Percentiles rank a stretch among this genome's conserved stretches.
Conservation (phyloP, 2,888 invertebrate species). For the Linnaemya tessellans region DNA sequence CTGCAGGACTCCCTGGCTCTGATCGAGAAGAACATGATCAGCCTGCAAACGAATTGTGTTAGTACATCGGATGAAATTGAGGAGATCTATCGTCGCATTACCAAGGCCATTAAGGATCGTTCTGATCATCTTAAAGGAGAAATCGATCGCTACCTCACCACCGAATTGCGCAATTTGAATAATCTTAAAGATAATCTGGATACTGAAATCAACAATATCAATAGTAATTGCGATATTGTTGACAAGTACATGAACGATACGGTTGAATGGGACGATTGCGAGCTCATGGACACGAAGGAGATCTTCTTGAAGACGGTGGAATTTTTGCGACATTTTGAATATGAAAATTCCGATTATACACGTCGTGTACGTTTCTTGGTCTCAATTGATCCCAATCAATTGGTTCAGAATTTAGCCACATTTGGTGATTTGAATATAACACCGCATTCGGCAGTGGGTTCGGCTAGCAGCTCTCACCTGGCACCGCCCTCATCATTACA, state of each 20-base stretch:
- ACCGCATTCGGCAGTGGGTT: conserved; percentile 84
- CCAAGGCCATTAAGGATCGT: conserved; percentile 94
- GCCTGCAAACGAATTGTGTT: conserved; percentile 94
- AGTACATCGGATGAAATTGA: conserved; percentile 97
- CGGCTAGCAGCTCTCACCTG: conserved; percentile 84
- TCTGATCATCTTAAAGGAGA: conserved; percentile 94
- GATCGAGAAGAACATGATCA: conserved; percentile 94
- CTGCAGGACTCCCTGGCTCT: conserved; percentile 92
- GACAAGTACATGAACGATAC: conserved; percentile 96
- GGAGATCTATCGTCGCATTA: conserved; percentile 93
- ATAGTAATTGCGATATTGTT: conserved; percentile 97
- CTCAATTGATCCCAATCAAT: conserved; percentile 95
- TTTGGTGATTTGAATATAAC: conserved; percentile 95
- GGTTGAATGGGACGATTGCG: conserved; percentile 96
- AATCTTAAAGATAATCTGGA: conserved; percentile 96
- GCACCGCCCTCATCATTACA: conserved; percentile 86
- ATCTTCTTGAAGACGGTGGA: conserved; percentile 98
- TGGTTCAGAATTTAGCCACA: conserved; percentile 93
- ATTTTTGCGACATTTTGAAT: conserved; percentile 96
- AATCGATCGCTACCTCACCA: conserved; percentile 95
- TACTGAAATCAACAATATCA: conserved; percentile 96
- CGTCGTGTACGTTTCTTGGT: conserved; percentile 93
- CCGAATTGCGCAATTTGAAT: conserved; percentile 93
- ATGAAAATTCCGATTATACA: conserved; percentile 95
- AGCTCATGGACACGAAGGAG: conserved; percentile 97